Conservation (phyloP, 1,140 invertebrate species). For the Cydia strobilella region DNA sequence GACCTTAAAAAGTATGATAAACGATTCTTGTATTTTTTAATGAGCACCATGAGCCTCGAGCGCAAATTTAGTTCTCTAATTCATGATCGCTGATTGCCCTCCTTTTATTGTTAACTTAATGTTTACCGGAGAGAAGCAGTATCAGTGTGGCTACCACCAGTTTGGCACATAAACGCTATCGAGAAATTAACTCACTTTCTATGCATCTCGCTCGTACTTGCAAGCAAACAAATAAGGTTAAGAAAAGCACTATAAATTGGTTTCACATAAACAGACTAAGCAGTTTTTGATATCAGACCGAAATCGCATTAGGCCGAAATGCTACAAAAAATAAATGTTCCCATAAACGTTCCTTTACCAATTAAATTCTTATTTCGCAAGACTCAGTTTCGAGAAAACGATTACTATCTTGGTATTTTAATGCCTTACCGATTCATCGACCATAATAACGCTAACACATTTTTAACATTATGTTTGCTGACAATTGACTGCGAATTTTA, state of each 20-base stretch:
- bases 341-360: constrained; percentile 27
- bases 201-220: no score
- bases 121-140: constrained; percentile 34
- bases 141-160: no score
- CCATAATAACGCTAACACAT: constrained; percentile 19
- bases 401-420: constrained; percentile 25
- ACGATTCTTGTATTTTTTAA: constrained; percentile 41
- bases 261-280: constrained; percentile 34
- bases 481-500: not conserved
- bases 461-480: constrained; percentile 17
- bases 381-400: constrained; percentile 10
- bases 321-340: constrained; percentile 30
- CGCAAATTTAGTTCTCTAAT: constrained; percentile 18
- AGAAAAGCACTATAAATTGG: constrained; percentile 19
- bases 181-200: no score
- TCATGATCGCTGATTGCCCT: constrained; percentile 33
- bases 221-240: not conserved
- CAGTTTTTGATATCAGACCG: constrained; percentile 32
- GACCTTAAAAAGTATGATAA: constrained; percentile 26
- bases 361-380: constrained; percentile 31
- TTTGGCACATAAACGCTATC: no score
- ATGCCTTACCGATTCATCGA: constrained; percentile 5
- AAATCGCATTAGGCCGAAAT: constrained; percentile 20
- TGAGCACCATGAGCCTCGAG: constrained; percentile 37
- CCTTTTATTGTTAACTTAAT: constrained; percentile 12